phyloP scores from a whole-genome alignment of 2,797 vertebrate species.

The Salmo trutta region DNA sequence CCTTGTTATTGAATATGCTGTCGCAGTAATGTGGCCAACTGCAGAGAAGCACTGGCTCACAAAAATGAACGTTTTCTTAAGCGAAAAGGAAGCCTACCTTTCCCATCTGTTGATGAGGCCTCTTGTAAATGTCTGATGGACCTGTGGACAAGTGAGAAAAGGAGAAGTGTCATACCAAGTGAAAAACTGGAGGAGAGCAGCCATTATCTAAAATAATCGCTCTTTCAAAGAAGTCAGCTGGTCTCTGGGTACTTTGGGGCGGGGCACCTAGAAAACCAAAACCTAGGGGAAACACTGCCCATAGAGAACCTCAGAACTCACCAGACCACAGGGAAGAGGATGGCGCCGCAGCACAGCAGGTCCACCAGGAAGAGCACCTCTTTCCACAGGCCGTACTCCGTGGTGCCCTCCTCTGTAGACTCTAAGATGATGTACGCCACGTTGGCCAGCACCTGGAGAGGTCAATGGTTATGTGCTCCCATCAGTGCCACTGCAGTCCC shows the following conservation, averaged over 20 bases:
- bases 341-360: conserved; percentile 85
- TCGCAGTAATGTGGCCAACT: neutral
- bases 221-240: neutral
- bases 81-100: conserved; percentile 73
- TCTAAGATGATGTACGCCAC: conserved; percentile 88
- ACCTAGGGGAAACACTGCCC: neutral
- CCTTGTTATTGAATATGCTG: neutral
- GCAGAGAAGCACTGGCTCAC: neutral
- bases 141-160: conserved; percentile 63
- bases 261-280: neutral
- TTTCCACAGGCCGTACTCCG: conserved; percentile 84
- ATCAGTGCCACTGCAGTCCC: neutral
- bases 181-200: neutral
- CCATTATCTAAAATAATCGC: neutral
- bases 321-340: conserved; percentile 88
- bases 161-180: neutral
- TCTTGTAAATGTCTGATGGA: conserved; percentile 88
- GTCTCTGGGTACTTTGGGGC: neutral
- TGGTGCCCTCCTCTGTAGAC: conserved; percentile 84
- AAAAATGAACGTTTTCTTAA: neutral
- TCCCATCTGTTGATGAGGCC: conserved; percentile 87
- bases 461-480: neutral
- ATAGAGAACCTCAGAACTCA: conserved; percentile 49
- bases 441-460: conserved; percentile 80
- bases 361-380: conserved; percentile 86